A percentile compares a stretch with the other conserved stretches of the same genome.
Conservation (phyloP, 1,140 invertebrate genomes). For the Bombus affinis region DNA sequence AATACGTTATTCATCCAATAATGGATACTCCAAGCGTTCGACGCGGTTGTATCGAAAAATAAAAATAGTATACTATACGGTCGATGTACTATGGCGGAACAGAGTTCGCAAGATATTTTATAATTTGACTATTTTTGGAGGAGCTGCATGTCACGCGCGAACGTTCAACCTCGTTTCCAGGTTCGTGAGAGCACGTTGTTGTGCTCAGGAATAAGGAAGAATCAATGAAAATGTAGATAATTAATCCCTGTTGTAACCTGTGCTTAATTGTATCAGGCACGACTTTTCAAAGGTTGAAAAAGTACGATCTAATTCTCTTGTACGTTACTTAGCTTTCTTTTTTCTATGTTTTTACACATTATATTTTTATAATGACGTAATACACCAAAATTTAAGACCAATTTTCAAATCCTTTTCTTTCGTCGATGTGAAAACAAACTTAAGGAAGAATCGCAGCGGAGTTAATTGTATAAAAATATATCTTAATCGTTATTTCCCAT, state of each 20-base stretch:
- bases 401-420: no score
- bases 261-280: neutral
- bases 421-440: no score
- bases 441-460: no score
- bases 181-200: neutral
- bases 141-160: neutral
- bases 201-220: neutral
- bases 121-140: conserved; percentile 11
- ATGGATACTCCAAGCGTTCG: conserved; percentile 29
- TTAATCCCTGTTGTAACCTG: neutral
- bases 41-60: conserved; percentile 26
- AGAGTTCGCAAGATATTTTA: neutral
- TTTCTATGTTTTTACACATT: no score
- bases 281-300: neutral
- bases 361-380: no score
- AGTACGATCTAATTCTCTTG: neutral
- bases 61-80: no score
- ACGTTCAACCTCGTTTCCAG: neutral
- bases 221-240: conserved; percentile 36
- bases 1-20: conserved; percentile 37
- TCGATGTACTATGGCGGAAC: neutral
- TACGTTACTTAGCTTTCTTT: no score
- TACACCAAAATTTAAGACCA: no score
- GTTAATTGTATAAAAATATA: no score
- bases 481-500: no score